Conservation (phyloP, 2,113 vertebrate species). For the Vidua chalybeata region DNA sequence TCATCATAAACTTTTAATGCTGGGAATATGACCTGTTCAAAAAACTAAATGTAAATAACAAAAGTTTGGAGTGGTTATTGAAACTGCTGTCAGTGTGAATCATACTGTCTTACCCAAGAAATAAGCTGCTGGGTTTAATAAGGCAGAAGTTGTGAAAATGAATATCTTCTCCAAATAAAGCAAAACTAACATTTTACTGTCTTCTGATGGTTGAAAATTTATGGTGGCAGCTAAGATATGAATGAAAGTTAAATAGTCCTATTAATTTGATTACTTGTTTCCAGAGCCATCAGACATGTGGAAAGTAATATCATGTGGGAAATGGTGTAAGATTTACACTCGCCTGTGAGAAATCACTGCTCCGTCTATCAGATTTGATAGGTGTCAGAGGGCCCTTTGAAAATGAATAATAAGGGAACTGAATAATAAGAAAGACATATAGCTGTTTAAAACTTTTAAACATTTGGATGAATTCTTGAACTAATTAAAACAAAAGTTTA, state of each 20-base stretch:
- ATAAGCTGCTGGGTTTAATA: constrained; percentile 45
- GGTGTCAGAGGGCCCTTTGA: constrained; percentile 59
- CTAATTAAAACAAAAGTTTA: constrained; percentile 56
- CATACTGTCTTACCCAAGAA: constrained; percentile 15
- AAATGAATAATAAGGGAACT: constrained; percentile 52
- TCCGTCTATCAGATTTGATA: constrained; percentile 66
- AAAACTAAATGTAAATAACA: constrained; percentile 51
- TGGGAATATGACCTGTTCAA: constrained; percentile 31
- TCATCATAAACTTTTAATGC: constrained; percentile 47
- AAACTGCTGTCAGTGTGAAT: constrained; percentile 48
- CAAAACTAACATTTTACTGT: constrained; percentile 60
- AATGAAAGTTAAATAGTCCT: constrained; percentile 64
- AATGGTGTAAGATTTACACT: constrained; percentile 53
- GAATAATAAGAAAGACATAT: constrained; percentile 36
- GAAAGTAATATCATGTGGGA: constrained; percentile 58
- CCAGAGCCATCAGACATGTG: constrained; percentile 55
- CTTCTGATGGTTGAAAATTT: constrained; percentile 32
- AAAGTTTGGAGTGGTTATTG: constrained; percentile 51
- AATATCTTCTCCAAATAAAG: constrained; percentile 54
- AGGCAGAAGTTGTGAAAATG: constrained; percentile 48
- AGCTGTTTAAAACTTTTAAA: constrained; percentile 54
- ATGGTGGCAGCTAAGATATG: constrained; percentile 60
- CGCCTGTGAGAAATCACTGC: constrained; percentile 53
- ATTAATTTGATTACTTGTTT: constrained; percentile 70
- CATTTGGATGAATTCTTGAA: constrained; percentile 36